phyloP scores from a whole-genome alignment of 2,797 vertebrate genomes.

The Carduelis carduelis region DNA sequence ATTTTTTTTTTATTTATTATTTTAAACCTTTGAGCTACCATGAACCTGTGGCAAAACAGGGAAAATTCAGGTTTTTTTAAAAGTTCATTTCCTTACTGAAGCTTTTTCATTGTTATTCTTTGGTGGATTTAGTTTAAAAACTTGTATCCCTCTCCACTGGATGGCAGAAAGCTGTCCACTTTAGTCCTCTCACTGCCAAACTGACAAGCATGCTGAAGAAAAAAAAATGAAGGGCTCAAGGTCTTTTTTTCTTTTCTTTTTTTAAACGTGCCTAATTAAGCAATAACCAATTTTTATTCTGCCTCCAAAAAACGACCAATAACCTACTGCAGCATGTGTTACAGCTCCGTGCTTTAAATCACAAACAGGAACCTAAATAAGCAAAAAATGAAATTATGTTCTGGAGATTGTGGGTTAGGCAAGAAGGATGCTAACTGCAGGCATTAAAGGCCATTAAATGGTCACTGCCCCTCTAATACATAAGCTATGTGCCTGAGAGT shows the following conservation, averaged over 20 bases:
- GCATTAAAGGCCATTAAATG: background rate
- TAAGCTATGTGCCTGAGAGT: accelerated
- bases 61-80: background rate
- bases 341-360: background rate
- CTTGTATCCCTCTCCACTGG: background rate
- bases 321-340: background rate
- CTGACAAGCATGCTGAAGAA: background rate
- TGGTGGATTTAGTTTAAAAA: background rate
- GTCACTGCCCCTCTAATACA: background rate
- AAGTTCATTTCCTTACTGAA: background rate
- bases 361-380: background rate
- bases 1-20: background rate
- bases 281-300: background rate
- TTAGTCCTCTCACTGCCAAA: background rate
- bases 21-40: background rate
- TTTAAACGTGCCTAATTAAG: background rate
- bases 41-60: background rate
- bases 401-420: background rate
- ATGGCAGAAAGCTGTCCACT: background rate
- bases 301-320: background rate
- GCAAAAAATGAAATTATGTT: background rate
- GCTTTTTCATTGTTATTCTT: background rate
- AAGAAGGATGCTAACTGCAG: background rate
- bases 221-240: background rate
- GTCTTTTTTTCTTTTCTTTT: background rate